Evolutionary conservation across 2,113 vertebrate genomes (phyloP).

Genomic region (Balaeniceps rex): DNA sequence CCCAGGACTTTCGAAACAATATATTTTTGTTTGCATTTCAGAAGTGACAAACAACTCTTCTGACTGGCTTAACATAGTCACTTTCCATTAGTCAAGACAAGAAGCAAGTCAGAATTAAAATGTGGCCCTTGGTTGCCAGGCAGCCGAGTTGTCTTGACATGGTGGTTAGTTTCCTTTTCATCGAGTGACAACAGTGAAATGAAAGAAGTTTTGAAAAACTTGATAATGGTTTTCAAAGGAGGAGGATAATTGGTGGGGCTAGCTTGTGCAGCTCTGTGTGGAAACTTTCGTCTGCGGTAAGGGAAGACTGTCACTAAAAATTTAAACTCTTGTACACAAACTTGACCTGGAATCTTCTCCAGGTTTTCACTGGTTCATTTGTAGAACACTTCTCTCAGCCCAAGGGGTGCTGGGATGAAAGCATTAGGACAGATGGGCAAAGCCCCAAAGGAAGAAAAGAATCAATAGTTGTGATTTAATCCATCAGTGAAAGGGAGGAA

Average conservation of each 20-base stretch:
- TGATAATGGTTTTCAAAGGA: constrained; percentile 98
- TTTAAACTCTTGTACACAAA: constrained; percentile 99
- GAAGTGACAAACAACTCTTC: constrained; percentile 97
- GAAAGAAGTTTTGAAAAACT: constrained; percentile 99
- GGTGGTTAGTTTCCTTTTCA: constrained; percentile 99
- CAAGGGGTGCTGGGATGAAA: constrained; percentile 78
- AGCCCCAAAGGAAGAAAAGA: constrained; percentile 78
- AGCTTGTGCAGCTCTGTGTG: constrained; percentile 92
- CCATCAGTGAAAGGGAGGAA: constrained; percentile 79
- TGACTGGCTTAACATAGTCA: constrained; percentile 97
- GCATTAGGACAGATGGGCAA: constrained; percentile 81
- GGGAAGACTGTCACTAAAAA: constrained; percentile 90
- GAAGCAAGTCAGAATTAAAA: constrained; percentile 99
- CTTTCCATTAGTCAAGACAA: constrained; percentile 98
- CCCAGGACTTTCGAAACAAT: constrained; percentile 91
- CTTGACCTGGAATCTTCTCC: constrained; percentile 93
- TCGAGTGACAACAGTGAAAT: constrained; percentile 97
- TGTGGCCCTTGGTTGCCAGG: constrained; percentile 96
- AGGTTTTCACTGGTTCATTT: constrained; percentile 84
- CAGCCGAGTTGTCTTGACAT: constrained; percentile 99
- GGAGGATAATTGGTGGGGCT: constrained; percentile 96
- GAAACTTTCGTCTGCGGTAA: constrained; percentile 88
- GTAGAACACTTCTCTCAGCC: constrained; percentile 81
- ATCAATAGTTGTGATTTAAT: constrained; percentile 83
- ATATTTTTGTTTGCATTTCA: constrained; percentile 98